These are phyloP conservation scores for Epirrhoe alternata DNA, from an alignment of 2,888 invertebrate genomes.

Conservation along the genomic window DNA sequence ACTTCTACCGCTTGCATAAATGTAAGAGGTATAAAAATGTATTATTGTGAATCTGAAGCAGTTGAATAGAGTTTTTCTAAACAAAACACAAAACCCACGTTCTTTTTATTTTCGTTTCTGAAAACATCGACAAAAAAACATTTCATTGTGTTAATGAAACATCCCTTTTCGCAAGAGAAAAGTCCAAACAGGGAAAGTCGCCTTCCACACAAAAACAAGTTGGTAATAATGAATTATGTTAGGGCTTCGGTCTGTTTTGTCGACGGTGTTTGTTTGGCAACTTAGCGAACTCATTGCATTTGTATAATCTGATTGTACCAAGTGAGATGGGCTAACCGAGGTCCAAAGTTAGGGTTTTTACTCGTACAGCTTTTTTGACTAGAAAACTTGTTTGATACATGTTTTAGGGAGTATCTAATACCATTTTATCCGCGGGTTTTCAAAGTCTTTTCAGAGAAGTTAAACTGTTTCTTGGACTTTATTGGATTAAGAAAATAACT, in stretches of 20 bases:
- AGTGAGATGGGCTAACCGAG: slow-evolving; percentile 6
- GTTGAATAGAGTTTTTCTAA: background rate
- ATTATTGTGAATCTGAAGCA: background rate
- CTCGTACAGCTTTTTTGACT: background rate
- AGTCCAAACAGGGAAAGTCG: slow-evolving; percentile 42
- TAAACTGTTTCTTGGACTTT: background rate
- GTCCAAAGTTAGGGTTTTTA: background rate
- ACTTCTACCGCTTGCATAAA: no score
- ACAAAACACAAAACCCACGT: background rate
- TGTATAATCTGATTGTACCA: slow-evolving; percentile 21
- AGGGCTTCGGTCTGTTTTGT: slow-evolving; percentile 36
- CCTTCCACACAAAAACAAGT: slow-evolving; percentile 65
- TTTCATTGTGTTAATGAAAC: slow-evolving; percentile 27
- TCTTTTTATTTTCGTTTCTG: background rate
- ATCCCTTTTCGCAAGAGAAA: slow-evolving; percentile 19
- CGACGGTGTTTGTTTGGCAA: slow-evolving; percentile 33
- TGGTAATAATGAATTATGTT: slow-evolving; percentile 70
- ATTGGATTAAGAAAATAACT: background rate
- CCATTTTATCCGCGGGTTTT: background rate
- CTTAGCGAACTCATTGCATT: slow-evolving; percentile 22
- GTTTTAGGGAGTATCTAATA: background rate
- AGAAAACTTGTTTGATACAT: background rate
- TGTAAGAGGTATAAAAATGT: background rate
- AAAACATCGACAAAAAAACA: slow-evolving; percentile 8
- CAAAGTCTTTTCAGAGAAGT: background rate